A percentile compares a stretch with the other conserved stretches of the same genome.
Evolutionary conservation across 2,888 invertebrate species (phyloP).

Genomic region (Silvanus unidentatus): DNA sequence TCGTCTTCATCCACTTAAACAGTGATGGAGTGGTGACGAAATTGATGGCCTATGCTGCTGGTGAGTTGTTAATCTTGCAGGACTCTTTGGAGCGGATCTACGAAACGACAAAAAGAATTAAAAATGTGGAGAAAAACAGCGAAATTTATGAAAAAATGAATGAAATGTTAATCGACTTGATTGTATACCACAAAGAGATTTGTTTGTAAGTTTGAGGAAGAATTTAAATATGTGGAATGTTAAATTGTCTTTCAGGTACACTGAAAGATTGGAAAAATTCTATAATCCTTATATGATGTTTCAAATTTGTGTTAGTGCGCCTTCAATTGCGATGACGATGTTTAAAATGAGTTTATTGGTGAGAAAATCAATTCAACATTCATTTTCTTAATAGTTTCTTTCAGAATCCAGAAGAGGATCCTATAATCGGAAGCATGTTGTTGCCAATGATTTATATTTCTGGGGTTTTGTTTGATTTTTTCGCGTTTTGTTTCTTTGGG

Average conservation of each 20-base stretch:
- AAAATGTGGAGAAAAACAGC: too few relatives aligned
- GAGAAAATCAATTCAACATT: neutral
- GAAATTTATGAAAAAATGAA: too few relatives aligned
- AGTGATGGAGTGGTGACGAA: neutral
- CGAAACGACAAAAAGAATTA: neutral
- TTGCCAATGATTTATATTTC: neutral
- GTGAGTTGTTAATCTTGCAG: neutral
- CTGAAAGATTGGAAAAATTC: too few relatives aligned
- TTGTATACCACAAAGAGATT: too few relatives aligned
- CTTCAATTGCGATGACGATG: neutral
- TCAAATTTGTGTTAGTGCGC: neutral
- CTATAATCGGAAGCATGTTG: too few relatives aligned
- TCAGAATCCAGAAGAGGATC: too few relatives aligned
- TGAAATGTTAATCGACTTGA: too few relatives aligned
- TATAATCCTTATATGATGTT: neutral
- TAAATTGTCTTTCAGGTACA: too few relatives aligned
- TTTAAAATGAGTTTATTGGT: neutral
- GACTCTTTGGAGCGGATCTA: neutral
- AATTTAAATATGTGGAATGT: too few relatives aligned
- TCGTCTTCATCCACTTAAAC: neutral
- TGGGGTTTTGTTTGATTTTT: neutral
- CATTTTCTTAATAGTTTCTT: too few relatives aligned
- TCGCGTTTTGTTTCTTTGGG: neutral
- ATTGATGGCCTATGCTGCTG: conserved; percentile 1
- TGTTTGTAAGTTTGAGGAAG: too few relatives aligned